phyloP scores from a whole-genome alignment of 2,113 vertebrate genomes.

The Pandion haliaetus region DNA sequence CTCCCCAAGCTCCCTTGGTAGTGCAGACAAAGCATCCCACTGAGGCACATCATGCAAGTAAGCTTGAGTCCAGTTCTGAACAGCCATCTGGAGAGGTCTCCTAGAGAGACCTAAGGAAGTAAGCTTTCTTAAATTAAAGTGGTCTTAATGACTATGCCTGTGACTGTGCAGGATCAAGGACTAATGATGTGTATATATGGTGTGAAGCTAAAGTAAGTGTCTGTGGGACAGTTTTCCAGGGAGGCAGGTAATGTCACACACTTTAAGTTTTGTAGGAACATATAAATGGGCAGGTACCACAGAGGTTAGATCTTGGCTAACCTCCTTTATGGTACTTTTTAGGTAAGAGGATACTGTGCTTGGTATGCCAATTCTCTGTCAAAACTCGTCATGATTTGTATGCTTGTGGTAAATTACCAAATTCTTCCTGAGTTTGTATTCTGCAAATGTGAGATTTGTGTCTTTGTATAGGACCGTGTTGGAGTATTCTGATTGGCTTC shows the following conservation, averaged over 20 bases:
- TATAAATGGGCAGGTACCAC: not conserved
- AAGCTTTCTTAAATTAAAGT: not conserved
- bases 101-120: not conserved
- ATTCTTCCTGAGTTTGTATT: not conserved
- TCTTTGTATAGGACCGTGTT: not conserved
- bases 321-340: not conserved
- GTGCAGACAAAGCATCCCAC: not conserved
- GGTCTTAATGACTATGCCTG: not conserved
- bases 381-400: not conserved
- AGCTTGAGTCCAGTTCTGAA: not conserved
- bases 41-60: not conserved
- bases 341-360: not conserved
- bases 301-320: not conserved
- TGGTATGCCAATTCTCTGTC: not conserved
- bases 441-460: not conserved
- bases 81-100: not conserved
- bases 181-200: not conserved
- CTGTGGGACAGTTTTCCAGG: not conserved
- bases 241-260: not conserved
- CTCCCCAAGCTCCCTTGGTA: not conserved
- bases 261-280: not conserved
- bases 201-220: not conserved
- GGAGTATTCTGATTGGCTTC: not conserved
- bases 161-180: not conserved
- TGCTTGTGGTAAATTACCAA: not conserved